Percentiles rank a stretch among this genome's conserved stretches.
phyloP scores from a whole-genome alignment of 1,140 invertebrate genomes.

The Amphibalanus amphitrite region DNA sequence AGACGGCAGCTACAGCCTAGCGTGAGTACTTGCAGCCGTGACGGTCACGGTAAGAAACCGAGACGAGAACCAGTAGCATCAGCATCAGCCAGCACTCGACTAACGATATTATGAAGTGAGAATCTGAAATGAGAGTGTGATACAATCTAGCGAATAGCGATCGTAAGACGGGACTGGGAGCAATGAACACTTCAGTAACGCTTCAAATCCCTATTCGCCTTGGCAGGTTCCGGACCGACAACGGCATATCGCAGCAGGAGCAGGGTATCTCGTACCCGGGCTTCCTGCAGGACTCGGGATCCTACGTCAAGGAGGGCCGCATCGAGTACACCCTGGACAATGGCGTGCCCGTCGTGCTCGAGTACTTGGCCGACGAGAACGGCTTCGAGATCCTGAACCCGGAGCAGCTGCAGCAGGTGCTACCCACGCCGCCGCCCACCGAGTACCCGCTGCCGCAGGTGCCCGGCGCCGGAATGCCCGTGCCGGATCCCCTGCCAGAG shows the following conservation, averaged over 20 bases:
- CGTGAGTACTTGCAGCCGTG: no score
- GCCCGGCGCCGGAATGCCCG: neutral
- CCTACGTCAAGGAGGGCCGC: neutral
- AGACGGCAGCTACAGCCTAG: neutral
- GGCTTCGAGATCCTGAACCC: neutral
- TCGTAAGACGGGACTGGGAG: no score
- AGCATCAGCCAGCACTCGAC: no score
- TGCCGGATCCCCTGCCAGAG: neutral
- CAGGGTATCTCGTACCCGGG: neutral
- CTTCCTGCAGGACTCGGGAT: neutral
- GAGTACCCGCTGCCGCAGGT: neutral
- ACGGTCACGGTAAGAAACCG: no score
- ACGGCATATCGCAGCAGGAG: neutral
- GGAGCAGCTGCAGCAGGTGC: neutral
- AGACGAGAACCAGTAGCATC: no score
- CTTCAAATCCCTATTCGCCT: neutral
- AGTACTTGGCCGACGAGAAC: neutral
- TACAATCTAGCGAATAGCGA: no score
- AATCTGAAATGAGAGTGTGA: no score
- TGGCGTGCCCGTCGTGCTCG: neutral
- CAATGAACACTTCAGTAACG: no score
- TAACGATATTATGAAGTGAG: no score
- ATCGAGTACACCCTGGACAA: neutral
- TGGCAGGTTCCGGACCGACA: neutral
- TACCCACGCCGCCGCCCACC: neutral